Base-by-base conservation (phyloP, 2,797 vertebrate genomes). In the Mycteria americana region DNA sequence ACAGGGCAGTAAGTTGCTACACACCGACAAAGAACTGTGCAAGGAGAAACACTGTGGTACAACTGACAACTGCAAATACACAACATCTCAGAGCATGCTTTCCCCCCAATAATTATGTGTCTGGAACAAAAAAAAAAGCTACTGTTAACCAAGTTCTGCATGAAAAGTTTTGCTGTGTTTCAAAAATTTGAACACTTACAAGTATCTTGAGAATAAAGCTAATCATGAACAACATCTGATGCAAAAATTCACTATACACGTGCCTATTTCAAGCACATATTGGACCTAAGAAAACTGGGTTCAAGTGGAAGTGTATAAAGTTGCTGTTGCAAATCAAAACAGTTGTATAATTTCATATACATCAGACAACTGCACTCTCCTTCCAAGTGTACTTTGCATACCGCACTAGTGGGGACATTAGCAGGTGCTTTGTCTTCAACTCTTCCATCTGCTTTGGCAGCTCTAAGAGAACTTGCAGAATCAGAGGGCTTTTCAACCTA, bases 401-500 rank as follows among this genome's bases (percentile, higher is more conserved):
- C 99, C 96, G 98, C 98, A 97, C 98, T 99, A 95, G 98, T 97
- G 63, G 98, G 97, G 68, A 98, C 97, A 70, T 96, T 97, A 92
- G 98, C 95, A 92, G 98, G 88, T 87, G 98, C 94, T 97, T 99
- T 98, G 64, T 99, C 99, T 68, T 99, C 99, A 68, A 97, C 97
- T 97, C 98, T 99, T 96, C 98, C 98, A 23, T 99, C 99, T 84
- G 98, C 98, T 98, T 99, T 99, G 80, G 99, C 98, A 87, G 98
- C 98, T 98, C 99, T 98, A 95, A 99, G 97, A 94, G 98, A 98
- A 77, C 98, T 98, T 41, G 98, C 96, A 67, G 99, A 98, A 96
- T 99, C 99, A 45, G 98, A 95, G 11, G 98, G 51, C 96, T 99
- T 99, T 91, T 99, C 99, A 92, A 94, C 98, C 99, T 99, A 95